Base-by-base conservation (phyloP, 2,113 vertebrate species). In the Eupsittula cactorum region DNA sequence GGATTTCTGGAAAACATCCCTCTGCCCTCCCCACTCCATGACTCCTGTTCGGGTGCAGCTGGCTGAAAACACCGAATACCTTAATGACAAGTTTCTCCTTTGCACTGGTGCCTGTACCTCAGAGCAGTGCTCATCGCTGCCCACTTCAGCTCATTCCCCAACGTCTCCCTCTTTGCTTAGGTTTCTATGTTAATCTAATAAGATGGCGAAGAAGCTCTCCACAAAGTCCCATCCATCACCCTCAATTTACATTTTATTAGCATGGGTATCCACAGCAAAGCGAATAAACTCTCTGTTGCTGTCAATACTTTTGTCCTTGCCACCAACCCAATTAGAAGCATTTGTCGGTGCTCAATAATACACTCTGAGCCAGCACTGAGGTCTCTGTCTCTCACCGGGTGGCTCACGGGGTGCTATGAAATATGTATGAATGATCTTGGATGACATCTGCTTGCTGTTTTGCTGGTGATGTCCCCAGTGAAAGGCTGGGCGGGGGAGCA, bases 391-490 rank as follows among this genome's bases (percentile, higher is more conserved):
- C 83, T 97, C 96, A 96, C 86, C 62, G 57, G 78, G 94, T 94
- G 83, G 91, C 90, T 94, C 86, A 27, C 42, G 90, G 94, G 80
- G 90, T 4, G 5, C 88, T 57, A 69, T 97, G 88, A 97, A 97
- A 98, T 97, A 98, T 98, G 97, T 94, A 97, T 97, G 96, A 96
- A 95, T 0, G 63, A 93, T 92, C 91, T 88, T 95, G 96, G 94
- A 83, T 97, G 95, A 95, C 97, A 98, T 98, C 97, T 98, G 96
- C 94, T 97, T 76, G 92, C 96, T 96, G 10, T 97, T 97, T 95
- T 95, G 85, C 85, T 90, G 82, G 49, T 86, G 95, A 87, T 83
- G 97, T 91, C 92, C 57, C 63, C 18, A 39, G 78, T 1, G 41
- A 86, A 84, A 0, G 39, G 52, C 47, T 28, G 35, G 82, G 71